phyloP scores from a whole-genome alignment of 2,888 invertebrate genomes.

The Electrophaes corylata region DNA sequence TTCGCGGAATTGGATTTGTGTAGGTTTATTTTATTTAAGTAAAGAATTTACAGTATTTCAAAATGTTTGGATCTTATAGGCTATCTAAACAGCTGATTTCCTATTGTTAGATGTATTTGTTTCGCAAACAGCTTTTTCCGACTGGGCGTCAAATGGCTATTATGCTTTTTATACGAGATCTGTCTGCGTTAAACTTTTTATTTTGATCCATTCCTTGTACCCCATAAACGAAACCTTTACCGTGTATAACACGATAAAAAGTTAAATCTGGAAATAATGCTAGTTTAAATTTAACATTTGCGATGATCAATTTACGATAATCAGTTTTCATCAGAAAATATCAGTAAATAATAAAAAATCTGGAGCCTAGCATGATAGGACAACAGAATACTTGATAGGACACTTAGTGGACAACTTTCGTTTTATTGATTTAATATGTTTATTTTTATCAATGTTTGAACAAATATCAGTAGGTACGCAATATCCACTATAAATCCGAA shows the following conservation, averaged over 20 bases:
- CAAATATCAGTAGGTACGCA: too few relatives aligned
- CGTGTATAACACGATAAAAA: too few relatives aligned
- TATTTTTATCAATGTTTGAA: too few relatives aligned
- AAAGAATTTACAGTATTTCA: background rate
- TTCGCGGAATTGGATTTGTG: background rate
- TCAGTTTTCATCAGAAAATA: too few relatives aligned
- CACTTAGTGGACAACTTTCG: too few relatives aligned
- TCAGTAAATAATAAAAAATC: too few relatives aligned
- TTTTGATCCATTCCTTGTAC: conserved; percentile 1
- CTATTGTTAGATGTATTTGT: conserved; percentile 14
- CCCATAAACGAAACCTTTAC: conserved; percentile 4
- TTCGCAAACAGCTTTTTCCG: conserved; percentile 16
- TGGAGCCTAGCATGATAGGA: too few relatives aligned
- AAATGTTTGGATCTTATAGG: background rate
- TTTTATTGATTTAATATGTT: too few relatives aligned
- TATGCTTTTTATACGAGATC: conserved; percentile 22
- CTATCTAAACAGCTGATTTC: conserved; percentile 1
- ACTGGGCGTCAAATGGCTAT: conserved; percentile 21
- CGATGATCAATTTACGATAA: too few relatives aligned
- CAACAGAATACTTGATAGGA: too few relatives aligned
- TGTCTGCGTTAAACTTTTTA: conserved; percentile 19
- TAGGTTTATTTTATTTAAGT: background rate
- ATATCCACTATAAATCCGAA: too few relatives aligned
- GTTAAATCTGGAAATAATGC: background rate
- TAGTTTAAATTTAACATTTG: background rate